Base-by-base conservation (phyloP, 2,113 vertebrate species). In the Chloropsis cyanopogon region DNA sequence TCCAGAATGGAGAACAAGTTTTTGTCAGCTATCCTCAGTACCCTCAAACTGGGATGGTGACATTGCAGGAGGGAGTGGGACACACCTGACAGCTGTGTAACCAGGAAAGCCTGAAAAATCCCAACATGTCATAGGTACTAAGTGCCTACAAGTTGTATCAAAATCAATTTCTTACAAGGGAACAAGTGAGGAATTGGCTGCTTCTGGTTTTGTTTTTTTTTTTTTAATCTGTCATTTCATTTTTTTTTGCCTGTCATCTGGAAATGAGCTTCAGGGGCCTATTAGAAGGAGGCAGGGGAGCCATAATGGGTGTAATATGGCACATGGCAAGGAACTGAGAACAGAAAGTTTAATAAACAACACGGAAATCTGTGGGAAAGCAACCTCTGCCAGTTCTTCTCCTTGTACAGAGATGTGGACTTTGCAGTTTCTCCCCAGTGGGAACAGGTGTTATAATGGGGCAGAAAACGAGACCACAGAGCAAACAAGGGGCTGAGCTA, bases 51-150 rank as follows among this genome's bases (percentile, higher is more conserved):
- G 65, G n/a, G 65, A 15, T 6, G 18, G 49, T 53, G n/a, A 17
- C 70, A 41, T 66, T 5, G 10, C 33, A 41, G 50, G 11, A 24
- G 31, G 26, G 25, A 73, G 41, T 13, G 88, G 60, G 59, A 24
- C 54, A 47, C 2, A 2, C 37, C 59, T 60, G 52, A 42, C 57
- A 69, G 16, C 53, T 65, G 4, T 3, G 22, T 23, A 21, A 44
- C 14, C 16, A 16, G 35, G 20, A 54, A 79, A 65, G 35, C 11
- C 41, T 82, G 44, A 35, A 53, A 79, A 61, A 50, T 26, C 41
- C 53, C 3, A 3, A 1, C 3, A 4, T 16, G 14, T 80, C 10
- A 14, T 4, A 44, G n/a, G 60, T 16, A 23, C 10, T 46, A 16
- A 28, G 10, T n/a, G 49, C 22, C 33, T 33, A 41, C 21, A 63